Base-by-base conservation (phyloP, 2,888 invertebrate species). In the Nysson spinosus region DNA sequence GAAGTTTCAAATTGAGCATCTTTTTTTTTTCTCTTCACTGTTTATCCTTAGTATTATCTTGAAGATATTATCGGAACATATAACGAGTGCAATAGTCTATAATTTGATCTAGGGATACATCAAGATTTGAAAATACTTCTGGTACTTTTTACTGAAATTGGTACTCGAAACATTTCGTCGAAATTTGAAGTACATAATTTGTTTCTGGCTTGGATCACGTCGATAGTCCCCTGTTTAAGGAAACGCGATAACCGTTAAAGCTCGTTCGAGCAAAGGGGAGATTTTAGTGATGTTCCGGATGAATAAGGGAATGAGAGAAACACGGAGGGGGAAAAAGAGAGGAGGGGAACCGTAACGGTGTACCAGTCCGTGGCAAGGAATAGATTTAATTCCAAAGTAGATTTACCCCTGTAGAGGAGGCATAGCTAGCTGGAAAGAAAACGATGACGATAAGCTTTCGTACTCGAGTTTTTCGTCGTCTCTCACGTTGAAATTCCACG, bases 301-400 rank as follows among this genome's bases (percentile, higher is more conserved):
- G 39, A 34, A 46, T 40, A 55, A 4, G 44, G 26, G 22, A 26
- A 39, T 17, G 49, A 42, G 14, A 42, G 43, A 49, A 14, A 22
- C 14, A 16, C 28, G 44, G 20, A 24, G 22, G 7, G 40, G 7
- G 32, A 11, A 35, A 11, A 37, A 20, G 32, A 28, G 34, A n/a
- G 40, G 34, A 19, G 43, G 24, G 14, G 26, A 26, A 39, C n/a
- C n/a, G n/a, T n/a, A 19, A 12, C 32, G 17, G 19, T 32, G 37
- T 51, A 19, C 14, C 37, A 24, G 52, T 72, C 68, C 66, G 56
- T 60, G 66, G 66, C 58, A 39, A 70, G 72, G 69, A 77, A 75
- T 76, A 78, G 76, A 79, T 78, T 80, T 75, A 79, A 80, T 79
- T 74, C 72, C 63, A 77, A 72, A 80, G 72, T 70, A 66, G 72